Percentiles rank a stretch among this genome's conserved stretches.
Conservation (phyloP, 1,140 invertebrate genomes). For the Anoplolepis gracilipes region DNA sequence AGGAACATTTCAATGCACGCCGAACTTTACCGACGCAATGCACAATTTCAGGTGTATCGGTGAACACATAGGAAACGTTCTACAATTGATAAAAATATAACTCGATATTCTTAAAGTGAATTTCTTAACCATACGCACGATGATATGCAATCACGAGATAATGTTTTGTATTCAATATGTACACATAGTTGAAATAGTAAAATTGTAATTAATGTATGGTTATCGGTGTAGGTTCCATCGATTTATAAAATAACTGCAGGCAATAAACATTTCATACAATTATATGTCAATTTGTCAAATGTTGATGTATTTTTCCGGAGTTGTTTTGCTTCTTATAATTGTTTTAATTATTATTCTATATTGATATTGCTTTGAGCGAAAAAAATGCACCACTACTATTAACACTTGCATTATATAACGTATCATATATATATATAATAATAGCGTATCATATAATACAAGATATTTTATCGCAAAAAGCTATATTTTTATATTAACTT, state of each 20-base stretch:
- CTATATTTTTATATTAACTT: constrained; percentile 1
- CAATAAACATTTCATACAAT: constrained; percentile 28
- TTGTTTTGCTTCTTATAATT: neutral
- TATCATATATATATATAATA: no score
- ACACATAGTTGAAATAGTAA: neutral
- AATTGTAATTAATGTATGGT: constrained; percentile 36
- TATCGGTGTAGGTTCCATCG: neutral
- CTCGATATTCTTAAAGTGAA: neutral
- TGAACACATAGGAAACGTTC: neutral
- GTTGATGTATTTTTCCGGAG: neutral
- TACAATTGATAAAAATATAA: constrained; percentile 8
- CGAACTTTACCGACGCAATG: neutral
- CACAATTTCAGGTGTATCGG: neutral
- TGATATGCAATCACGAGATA: neutral
- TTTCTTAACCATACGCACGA: neutral
- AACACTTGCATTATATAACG: neutral
- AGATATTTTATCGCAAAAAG: constrained; percentile 6
- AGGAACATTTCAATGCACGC: constrained; percentile 6
- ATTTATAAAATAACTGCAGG: constrained; percentile 32
- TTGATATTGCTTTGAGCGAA: neutral
- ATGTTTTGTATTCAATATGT: constrained; percentile 2
- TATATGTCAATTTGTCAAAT: neutral
- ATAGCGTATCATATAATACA: neutral
- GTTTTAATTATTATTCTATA: neutral
- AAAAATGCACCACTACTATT: neutral